Evolutionary conservation across 2,888 invertebrate genomes (phyloP), one percentile per base, ranked within the genome.

Genomic region (Chymomyza fuscimana): DNA sequence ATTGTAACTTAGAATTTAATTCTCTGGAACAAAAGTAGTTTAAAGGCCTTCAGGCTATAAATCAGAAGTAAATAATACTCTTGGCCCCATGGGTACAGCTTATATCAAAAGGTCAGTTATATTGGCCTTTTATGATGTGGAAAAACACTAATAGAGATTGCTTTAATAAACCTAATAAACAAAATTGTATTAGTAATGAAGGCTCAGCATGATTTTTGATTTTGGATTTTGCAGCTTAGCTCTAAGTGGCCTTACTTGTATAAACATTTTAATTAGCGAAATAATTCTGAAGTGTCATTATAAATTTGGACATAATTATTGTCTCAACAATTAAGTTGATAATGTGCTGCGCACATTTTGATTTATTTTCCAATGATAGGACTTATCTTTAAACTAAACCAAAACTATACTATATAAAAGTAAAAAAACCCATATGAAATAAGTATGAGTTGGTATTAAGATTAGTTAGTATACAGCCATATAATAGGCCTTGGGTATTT

Each of bases 281-380:
- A 83, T 82, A 77, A 82, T 82, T 87, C 63, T 87, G 69, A 83
- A 83, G 87, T 83, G 87, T 85, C 86, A 87, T 63, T 87, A 83
- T 87, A 83, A 87, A 83, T 87, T 87, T 82, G 80, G 83, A 78
- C 83, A 83, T 87, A 87, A 83, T 83, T 83, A 83, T 83, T 85
- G 83, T 85, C 87, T 82, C 58, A 87, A 73, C 87, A 83, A 83
- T 83, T 83, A 83, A 85, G 77, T 79, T 82, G 82, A 83, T 83
- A 82, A 83, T 83, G 79, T 73, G 54, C 63, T 51, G 50, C 73
- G 73, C 75, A 77, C 76, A 75, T 74, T 82, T 77, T 87, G 83
- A 83, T 83, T 87, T 83, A 87, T 79, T 82, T 32, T 79, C 73
- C 72, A 58, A 5, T 56, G 83, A 83, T 83, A 83, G 69, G 52